phyloP scores from a whole-genome alignment of 2,888 invertebrate genomes.

The Cryptops parisi region DNA sequence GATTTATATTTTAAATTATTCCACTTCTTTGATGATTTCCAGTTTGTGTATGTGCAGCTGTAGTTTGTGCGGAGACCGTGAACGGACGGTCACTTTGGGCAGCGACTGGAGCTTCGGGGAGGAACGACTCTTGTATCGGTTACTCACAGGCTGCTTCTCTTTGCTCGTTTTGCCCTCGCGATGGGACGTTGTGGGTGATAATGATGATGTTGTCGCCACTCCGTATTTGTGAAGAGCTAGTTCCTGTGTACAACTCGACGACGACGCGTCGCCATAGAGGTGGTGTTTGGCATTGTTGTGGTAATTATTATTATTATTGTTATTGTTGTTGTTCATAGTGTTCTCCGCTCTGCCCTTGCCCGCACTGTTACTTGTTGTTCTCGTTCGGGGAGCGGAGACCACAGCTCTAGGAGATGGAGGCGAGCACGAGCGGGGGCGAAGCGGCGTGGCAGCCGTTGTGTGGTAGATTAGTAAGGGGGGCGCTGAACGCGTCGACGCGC shows the following conservation, averaged over 20 bases:
- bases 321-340: neutral
- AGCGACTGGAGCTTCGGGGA: constrained; percentile 15
- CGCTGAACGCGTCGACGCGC: neutral
- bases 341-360: constrained; percentile 2
- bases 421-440: neutral
- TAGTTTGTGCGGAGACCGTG: constrained; percentile 14
- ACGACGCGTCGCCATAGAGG: neutral
- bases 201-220: no score
- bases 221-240: no score
- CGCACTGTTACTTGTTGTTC: neutral
- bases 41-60: constrained; percentile 7
- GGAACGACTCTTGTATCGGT: constrained; percentile 3
- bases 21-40: constrained; percentile 12
- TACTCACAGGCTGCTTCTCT: constrained; percentile 4
- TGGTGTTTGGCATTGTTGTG: constrained; percentile 3
- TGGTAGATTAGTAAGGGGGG: neutral
- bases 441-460: neutral
- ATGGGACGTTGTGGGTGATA: no score
- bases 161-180: no score
- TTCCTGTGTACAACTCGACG: neutral
- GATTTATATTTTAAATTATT: no score
- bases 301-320: neutral
- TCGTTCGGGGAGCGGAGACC: neutral
- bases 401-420: neutral
- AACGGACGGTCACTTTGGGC: constrained; percentile 15